These are phyloP conservation scores for Panulirus ornatus DNA, from an alignment of 1,140 invertebrate genomes.

Conservation along the genomic window DNA sequence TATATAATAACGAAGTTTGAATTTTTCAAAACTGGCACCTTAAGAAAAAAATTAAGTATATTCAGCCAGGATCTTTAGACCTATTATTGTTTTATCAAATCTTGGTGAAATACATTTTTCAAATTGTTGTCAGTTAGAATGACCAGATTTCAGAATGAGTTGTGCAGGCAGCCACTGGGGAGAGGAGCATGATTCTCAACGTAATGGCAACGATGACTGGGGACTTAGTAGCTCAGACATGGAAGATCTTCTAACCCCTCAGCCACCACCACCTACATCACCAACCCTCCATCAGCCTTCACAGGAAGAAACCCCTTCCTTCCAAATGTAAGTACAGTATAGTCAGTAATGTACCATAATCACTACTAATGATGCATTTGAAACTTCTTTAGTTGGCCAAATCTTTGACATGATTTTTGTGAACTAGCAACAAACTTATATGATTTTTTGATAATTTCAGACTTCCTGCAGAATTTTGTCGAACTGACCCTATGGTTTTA, in stretches of 20 bases:
- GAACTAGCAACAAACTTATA: no score
- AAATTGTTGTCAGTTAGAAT: constrained; percentile 3
- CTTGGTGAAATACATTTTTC: no score
- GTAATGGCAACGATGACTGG: constrained; percentile 61
- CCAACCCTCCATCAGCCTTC: constrained; percentile 70
- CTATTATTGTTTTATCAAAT: no score
- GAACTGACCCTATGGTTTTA: constrained; percentile 65
- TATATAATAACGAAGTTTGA: no score
- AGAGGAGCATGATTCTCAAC: constrained; percentile 38
- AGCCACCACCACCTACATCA: constrained; percentile 56
- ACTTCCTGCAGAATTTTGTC: constrained; percentile 62
- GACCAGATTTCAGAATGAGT: constrained; percentile 59
- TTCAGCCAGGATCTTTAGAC: no score
- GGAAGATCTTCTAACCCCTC: constrained; percentile 69
- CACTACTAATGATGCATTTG: background rate
- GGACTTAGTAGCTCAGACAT: constrained; percentile 65
- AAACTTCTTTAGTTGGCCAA: no score
- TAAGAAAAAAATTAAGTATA: no score
- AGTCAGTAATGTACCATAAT: background rate
- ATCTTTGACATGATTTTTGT: no score
- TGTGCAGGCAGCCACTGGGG: constrained; percentile 63
- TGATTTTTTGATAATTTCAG: constrained; percentile 52
- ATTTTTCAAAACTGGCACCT: no score
- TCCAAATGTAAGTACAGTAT: constrained; percentile 66
- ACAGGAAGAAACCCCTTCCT: constrained; percentile 69